Base-by-base conservation (phyloP, 2,113 vertebrate species). In the Lates calcarifer region DNA sequence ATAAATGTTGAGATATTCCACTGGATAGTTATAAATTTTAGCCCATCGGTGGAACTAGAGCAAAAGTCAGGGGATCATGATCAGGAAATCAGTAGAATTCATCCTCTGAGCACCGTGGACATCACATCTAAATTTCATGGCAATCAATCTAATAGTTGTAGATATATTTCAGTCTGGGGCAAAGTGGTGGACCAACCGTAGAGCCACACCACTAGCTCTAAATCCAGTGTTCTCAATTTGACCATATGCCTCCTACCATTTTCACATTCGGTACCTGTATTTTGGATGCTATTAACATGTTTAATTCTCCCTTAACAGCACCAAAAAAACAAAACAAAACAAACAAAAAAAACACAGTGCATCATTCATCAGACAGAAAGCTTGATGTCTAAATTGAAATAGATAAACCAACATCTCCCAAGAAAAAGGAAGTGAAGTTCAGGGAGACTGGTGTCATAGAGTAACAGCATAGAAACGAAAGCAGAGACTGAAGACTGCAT, bases 371-470 rank as follows among this genome's bases (percentile, higher is more conserved):
- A 85, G 71, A 77, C 74, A 70, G 71, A 72, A 53, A 61, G 56
- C 68, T 64, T 87, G 79, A 87, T 86, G 53, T 86, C 55, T 87
- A 82, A 90, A 90, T 64, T 84, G 45, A 87, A 89, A 90, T 17
- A 80, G 75, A 90, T 82, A 76, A 87, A 89, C 89, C 81, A 83
- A 86, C 71, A 78, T 73, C 72, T 79, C 66, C 66, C 73, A 74
- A 69, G 79, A 5, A 13, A 2, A 74, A 67, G 75, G 68, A 79
- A 73, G 68, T 43, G 22, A 68, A 53, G 51, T 56, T 79, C 35
- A 69, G 78, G 78, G 60, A 71, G 75, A 49, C 45, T 14, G 14
- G 33, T 79, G 81, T 57, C 74, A 77, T 29, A 61, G 68, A 69
- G 82, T 73, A 74, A 60, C 65, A 47, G 57, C 22, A 74, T 5